Base-by-base conservation (phyloP, 2,888 invertebrate genomes). In the Idaea biselata region DNA sequence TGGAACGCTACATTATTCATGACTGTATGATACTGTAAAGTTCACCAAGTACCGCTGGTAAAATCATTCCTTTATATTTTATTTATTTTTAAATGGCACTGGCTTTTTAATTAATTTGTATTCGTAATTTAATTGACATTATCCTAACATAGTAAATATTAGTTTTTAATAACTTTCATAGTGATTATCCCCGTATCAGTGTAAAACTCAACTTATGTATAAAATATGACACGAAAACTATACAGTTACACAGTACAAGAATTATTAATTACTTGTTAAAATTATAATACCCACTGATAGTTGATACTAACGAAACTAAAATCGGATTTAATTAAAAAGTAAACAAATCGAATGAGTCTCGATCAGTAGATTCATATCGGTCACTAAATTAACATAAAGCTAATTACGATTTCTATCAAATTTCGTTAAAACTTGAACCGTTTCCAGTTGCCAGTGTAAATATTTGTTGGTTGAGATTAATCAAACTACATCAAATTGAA, bases 1-100 rank as follows among this genome's bases (percentile, higher is more conserved):
- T 88, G 88, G 89, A 89, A 87, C 89, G 81, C 72, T 89, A 80
- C 86, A 89, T 90, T 88, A 91, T 90, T 86, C 89, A 90, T 89
- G 85, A 86, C 82, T 74, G 82, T 85, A 86, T 88, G 88, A 89
- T 89, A 89, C 88, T 84, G 86, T 83, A 83, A 86, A 87, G 87
- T 86, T 86, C 84, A 84, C 75, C 63, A 68, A 53, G 87, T 87
- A 89, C 80, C 73, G 87, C 77, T 74, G 17, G 61, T 60, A 64
- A n/a, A 63, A 14, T 44, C 31, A n/a, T 11, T 55, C 32, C 18
- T 60, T 16, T n/a, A 18, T 17, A 58, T 53, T 31, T 17, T 25
- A 54, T 6, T 31, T 31, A 61, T 57, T 55, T 58, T 25, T 25
- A 16, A 44, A 44, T 14, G 1, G 14, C 2, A 44, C 11, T 1